Evolutionary conservation across 2,888 invertebrate genomes (phyloP).

Genomic region (Drosophila paramelanica): DNA sequence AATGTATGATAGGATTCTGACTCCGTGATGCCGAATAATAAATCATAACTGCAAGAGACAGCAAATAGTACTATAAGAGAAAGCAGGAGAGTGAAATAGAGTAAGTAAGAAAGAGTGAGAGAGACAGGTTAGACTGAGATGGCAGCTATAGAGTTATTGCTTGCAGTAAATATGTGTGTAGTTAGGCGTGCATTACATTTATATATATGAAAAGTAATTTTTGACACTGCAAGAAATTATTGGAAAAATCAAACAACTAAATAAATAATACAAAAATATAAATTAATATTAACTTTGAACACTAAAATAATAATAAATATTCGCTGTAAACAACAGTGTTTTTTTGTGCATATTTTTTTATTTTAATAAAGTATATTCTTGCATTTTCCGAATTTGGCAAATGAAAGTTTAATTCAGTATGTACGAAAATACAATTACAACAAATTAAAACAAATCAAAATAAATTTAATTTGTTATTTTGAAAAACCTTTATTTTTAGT

Average conservation of each 20-base stretch:
- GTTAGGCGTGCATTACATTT: constrained; percentile 28
- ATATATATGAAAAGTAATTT: constrained; percentile 25
- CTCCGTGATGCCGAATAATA: constrained; percentile 94
- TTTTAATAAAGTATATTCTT: too few species aligned
- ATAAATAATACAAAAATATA: background rate
- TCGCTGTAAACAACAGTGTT: too few species aligned
- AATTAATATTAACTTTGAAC: too few species aligned
- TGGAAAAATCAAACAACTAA: background rate
- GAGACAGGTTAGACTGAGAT: background rate
- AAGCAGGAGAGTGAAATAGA: background rate
- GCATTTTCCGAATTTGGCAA: too few species aligned
- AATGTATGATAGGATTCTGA: constrained; percentile 92
- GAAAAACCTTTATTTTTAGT: too few species aligned
- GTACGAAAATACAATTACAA: too few species aligned
- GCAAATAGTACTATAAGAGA: constrained; percentile 29
- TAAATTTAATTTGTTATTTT: too few species aligned
- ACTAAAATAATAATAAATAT: too few species aligned
- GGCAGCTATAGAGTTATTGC: constrained; percentile 28
- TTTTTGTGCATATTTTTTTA: too few species aligned
- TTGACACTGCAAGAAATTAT: constrained; percentile 34
- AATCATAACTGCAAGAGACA: constrained; percentile 89
- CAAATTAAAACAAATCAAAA: too few species aligned
- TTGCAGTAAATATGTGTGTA: constrained; percentile 23
- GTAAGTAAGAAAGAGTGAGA: background rate
- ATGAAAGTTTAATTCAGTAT: too few species aligned